A percentile compares a stretch with the other conserved stretches of the same genome.
Evolutionary conservation across 1,140 invertebrate genomes (phyloP).

Genomic region (Heliconius hewitsoni): DNA sequence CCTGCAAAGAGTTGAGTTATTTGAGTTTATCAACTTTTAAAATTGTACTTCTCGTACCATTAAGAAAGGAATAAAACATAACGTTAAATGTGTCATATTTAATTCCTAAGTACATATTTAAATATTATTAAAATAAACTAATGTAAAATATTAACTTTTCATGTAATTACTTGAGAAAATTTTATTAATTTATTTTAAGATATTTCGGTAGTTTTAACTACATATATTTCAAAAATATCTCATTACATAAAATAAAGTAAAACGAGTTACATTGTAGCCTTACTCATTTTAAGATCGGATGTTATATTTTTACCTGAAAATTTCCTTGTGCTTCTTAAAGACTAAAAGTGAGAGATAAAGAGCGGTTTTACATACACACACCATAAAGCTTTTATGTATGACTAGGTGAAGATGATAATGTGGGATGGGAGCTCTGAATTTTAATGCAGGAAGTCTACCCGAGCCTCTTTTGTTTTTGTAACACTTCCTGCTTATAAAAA

Average conservation of each 20-base stretch:
- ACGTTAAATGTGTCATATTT: too few relatives aligned
- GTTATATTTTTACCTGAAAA: constrained; percentile 24
- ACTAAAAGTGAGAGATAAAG: constrained; percentile 28
- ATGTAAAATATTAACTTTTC: too few relatives aligned
- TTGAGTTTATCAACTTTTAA: too few relatives aligned
- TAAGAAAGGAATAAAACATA: too few relatives aligned
- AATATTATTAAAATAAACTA: too few relatives aligned
- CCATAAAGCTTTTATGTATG: constrained; percentile 37
- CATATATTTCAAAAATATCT: neutral
- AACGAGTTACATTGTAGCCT: neutral
- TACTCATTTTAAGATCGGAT: neutral
- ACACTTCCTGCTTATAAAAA: constrained; percentile 19
- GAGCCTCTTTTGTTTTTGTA: constrained; percentile 32
- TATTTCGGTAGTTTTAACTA: neutral
- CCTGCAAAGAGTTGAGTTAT: too few relatives aligned
- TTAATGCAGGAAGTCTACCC: constrained; percentile 21
- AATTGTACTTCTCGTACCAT: too few relatives aligned
- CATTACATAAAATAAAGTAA: neutral
- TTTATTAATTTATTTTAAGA: neutral
- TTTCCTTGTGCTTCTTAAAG: constrained; percentile 20
- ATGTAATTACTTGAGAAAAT: too few relatives aligned
- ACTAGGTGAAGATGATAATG: constrained; percentile 31
- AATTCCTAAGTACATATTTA: too few relatives aligned
- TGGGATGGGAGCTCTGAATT: constrained; percentile 33
- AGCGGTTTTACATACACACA: constrained; percentile 32